phyloP scores from a whole-genome alignment of 2,797 vertebrate genomes.

The Morus bassanus region DNA sequence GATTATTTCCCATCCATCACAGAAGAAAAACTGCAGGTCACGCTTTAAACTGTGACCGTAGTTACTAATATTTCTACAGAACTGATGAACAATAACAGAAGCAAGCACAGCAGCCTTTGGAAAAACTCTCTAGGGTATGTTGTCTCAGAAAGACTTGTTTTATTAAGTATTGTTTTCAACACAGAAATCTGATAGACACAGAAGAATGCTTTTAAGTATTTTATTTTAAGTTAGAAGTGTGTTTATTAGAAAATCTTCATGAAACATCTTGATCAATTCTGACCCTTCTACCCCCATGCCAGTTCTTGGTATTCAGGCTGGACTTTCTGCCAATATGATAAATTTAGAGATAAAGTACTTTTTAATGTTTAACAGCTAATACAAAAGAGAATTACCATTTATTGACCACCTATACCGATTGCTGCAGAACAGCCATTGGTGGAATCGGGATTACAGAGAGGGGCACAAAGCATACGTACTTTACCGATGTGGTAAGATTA shows the following conservation, averaged over 20 bases:
- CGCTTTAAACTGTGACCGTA: background rate
- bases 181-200: background rate
- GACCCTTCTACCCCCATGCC: fast-evolving
- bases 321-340: background rate
- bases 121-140: background rate
- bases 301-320: background rate
- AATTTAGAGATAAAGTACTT: background rate
- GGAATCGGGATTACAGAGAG: background rate
- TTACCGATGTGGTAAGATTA: background rate
- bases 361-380: background rate
- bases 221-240: background rate
- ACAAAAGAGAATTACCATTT: background rate
- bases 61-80: background rate
- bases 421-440: background rate
- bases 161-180: background rate
- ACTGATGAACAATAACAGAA: background rate
- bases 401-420: background rate
- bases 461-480: fast-evolving
- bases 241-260: background rate
- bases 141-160: background rate
- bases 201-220: background rate
- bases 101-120: background rate
- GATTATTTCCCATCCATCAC: background rate
- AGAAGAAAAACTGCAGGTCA: background rate
- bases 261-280: background rate